Base-by-base conservation (phyloP, 2,113 vertebrate species). In the Erpornis zantholeuca region DNA sequence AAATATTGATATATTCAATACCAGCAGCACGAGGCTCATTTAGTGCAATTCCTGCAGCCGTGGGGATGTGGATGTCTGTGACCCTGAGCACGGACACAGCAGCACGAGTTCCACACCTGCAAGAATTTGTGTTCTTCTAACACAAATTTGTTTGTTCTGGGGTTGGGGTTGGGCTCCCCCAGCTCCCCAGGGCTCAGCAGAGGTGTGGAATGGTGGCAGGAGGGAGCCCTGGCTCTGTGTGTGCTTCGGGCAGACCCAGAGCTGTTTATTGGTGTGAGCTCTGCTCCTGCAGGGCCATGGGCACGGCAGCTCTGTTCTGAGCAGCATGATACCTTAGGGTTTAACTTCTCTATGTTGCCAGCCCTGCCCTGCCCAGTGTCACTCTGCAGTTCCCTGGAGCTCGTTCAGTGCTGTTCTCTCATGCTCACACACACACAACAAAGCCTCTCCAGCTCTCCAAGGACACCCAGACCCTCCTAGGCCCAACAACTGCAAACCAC, bases 41-140 rank as follows among this genome's bases (percentile, higher is more conserved):
- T 25, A 23, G 27, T 17, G 38, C 38, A 38, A 12, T 38, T 38
- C 38, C 38, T 8, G 7, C 27, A 18, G 57, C 53, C 0, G 1
- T 16, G 57, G 31, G 11, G 42, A 3, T 29, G 52, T 2, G 1
- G 47, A 1, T 27, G 31, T 33, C 57, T 8, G 42, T 44, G 38
- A 8, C 8, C 28, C 10, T 64, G 12, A 5, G 17, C 38, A 10
- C 1, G 29, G 72, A 17, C 33, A 44, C 20, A 0, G 13, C 16
- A 15, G 5, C 3, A 4, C 25, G 11, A 42, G 15, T 19, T 44
- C 54, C 0, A 0, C 28, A 13, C 35, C 66, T 38, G 44, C 29
- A 5, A 7, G 38, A 38, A 38, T 38, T 38, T 38, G 38, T 38
- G 28, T 12, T 40, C 81, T 91, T 82, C 17, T 81, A 10, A 16